phyloP scores from a whole-genome alignment of 2,797 vertebrate genomes.

The Sphaeramia orbicularis region DNA sequence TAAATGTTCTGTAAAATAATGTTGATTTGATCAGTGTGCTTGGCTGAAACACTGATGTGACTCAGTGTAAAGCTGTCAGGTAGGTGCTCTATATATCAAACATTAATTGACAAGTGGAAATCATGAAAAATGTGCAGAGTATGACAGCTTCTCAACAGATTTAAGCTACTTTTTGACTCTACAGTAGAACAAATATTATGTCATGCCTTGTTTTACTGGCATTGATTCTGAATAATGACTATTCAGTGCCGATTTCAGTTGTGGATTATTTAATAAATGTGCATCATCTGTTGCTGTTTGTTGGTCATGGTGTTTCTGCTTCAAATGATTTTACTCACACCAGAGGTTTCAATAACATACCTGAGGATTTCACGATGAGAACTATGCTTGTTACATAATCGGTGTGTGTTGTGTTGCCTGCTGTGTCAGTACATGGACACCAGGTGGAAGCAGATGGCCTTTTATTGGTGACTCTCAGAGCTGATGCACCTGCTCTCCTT shows the following conservation, averaged over 20 bases:
- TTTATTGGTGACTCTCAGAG: constrained; percentile 4
- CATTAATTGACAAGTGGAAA: background rate
- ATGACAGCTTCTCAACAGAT: background rate
- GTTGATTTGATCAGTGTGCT: background rate
- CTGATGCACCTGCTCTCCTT: constrained; percentile 30
- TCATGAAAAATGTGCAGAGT: background rate
- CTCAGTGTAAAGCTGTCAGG: too few relatives aligned
- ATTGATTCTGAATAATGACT: constrained; percentile 13
- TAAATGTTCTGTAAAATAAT: background rate
- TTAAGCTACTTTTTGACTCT: background rate
- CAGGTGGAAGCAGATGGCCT: constrained; percentile 70
- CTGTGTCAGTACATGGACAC: constrained; percentile 49
- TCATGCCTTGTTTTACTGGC: constrained; percentile 5
- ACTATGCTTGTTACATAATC: constrained; percentile 45
- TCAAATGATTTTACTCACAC: background rate
- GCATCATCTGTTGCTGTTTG: background rate
- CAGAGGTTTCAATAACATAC: constrained; percentile 15
- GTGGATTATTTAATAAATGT: constrained; percentile 61
- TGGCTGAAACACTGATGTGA: too few relatives aligned
- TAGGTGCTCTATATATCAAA: constrained; percentile 21
- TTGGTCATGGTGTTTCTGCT: background rate
- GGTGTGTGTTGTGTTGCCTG: constrained; percentile 29
- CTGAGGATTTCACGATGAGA: constrained; percentile 11
- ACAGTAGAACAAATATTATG: background rate
- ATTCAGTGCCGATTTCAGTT: constrained; percentile 13